Percentiles rank a stretch among this genome's conserved stretches.
phyloP scores from a whole-genome alignment of 1,140 invertebrate species.

The Drosophila neocordata region DNA sequence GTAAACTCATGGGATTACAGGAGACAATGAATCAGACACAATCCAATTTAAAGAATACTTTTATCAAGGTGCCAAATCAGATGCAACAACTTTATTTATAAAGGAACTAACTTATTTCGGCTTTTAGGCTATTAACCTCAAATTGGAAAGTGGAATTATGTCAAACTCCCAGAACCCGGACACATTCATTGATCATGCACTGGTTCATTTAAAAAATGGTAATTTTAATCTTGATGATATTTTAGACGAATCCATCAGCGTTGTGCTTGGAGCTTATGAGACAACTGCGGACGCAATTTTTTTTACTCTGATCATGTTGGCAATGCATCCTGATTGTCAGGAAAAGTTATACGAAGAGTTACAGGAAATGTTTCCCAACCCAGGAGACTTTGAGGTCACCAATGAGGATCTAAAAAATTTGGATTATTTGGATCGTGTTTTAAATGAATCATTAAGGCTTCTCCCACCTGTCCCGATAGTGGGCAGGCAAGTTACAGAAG shows the following conservation, averaged over 20 bases:
- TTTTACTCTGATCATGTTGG: conserved; percentile 50
- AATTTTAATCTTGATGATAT: conserved; percentile 48
- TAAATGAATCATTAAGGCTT: conserved; percentile 86
- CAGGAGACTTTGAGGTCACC: conserved; percentile 80
- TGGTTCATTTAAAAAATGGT: conserved; percentile 24
- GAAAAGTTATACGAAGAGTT: conserved; percentile 86
- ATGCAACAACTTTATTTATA: not conserved
- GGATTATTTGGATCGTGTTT: conserved; percentile 86
- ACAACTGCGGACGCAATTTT: conserved; percentile 54
- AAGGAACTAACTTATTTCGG: not conserved
- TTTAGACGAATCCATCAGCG: conserved; percentile 49
- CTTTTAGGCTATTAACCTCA: not conserved
- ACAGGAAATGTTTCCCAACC: conserved; percentile 84
- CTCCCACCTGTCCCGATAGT: conserved; percentile 58
- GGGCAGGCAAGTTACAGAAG: conserved; percentile 24
- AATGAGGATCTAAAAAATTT: conserved; percentile 85
- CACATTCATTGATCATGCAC: not conserved
- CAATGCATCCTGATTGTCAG: conserved; percentile 83
- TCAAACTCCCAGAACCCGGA: not conserved
- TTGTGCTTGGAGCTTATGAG: conserved; percentile 60
- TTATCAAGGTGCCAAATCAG: not conserved
- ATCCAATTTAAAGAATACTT: not conserved
- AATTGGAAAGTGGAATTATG: no score
- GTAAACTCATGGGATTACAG: not conserved
- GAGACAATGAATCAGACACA: not conserved